phyloP scores from a whole-genome alignment of 2,888 invertebrate genomes.

The Sicus ferrugineus region DNA sequence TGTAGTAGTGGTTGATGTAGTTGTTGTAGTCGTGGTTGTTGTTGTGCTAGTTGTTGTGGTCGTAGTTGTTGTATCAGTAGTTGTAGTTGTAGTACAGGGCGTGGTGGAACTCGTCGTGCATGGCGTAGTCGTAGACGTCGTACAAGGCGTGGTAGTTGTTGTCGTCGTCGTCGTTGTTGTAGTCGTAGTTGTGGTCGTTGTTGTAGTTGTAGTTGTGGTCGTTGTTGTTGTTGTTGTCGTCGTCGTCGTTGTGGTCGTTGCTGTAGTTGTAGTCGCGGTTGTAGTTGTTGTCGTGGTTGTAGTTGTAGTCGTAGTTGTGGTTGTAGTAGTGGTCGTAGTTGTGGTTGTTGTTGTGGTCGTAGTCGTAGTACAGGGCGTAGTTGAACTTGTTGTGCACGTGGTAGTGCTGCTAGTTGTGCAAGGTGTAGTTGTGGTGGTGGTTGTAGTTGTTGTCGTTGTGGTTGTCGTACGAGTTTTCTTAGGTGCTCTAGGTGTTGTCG shows the following conservation, averaged over 20 bases:
- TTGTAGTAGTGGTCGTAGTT: neutral
- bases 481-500: constrained; percentile 33
- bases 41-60: constrained; percentile 4
- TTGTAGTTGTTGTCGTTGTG: constrained; percentile 33
- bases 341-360: constrained; percentile 18
- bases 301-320: neutral
- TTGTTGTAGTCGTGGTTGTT: constrained; percentile 23
- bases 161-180: constrained; percentile 24
- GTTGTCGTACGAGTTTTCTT: constrained; percentile 30
- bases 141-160: constrained; percentile 6
- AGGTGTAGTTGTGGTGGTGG: constrained; percentile 27
- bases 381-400: constrained; percentile 21
- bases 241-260: too few species aligned
- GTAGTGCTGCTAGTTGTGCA: constrained; percentile 10
- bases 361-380: neutral
- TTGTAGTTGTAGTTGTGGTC: constrained; percentile 7
- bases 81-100: neutral
- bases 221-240: too few species aligned
- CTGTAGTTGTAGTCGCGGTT: constrained; percentile 37
- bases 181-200: neutral
- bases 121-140: constrained; percentile 20
- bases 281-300: constrained; percentile 22
- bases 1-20: constrained; percentile 20
- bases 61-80: neutral
- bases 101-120: constrained; percentile 19